Evolutionary conservation across 2,113 vertebrate genomes (phyloP).

Genomic region (Cygnus atratus): DNA sequence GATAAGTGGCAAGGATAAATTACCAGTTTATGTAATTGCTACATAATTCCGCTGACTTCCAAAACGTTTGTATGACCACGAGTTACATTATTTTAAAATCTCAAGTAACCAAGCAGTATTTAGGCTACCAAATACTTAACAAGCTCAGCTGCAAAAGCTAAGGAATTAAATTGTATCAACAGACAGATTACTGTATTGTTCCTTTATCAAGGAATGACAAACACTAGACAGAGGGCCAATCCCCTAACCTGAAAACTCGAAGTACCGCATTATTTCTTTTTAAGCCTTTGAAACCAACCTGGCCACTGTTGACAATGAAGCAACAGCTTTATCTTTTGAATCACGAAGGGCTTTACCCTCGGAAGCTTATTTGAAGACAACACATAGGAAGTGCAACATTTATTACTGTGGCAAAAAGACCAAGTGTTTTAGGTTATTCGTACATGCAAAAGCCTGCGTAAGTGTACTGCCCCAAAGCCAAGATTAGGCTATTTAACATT

Average conservation of each 20-base stretch:
- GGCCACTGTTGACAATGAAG: slow-evolving; percentile 21
- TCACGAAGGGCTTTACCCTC: not conserved
- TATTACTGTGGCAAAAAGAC: not conserved
- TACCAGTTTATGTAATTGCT: not conserved
- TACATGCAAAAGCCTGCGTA: not conserved
- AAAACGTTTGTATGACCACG: not conserved
- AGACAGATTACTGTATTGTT: not conserved
- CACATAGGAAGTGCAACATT: not conserved
- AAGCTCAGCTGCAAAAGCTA: not conserved
- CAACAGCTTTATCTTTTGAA: not conserved
- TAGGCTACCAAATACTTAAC: not conserved
- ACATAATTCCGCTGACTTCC: not conserved
- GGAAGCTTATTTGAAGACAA: not conserved
- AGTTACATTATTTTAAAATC: not conserved
- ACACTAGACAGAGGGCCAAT: not conserved
- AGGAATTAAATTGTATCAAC: not conserved
- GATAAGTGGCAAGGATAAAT: not conserved
- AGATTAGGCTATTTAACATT: not conserved
- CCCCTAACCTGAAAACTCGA: not conserved
- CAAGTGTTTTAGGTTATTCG: not conserved
- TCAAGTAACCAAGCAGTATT: not conserved
- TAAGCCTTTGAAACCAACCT: not conserved
- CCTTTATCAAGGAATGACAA: not conserved
- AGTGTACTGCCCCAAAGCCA: not conserved
- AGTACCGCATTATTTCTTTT: not conserved